Evolutionary conservation across 2,888 invertebrate genomes (phyloP).

Genomic region (Caenorhabditis sinica): DNA sequence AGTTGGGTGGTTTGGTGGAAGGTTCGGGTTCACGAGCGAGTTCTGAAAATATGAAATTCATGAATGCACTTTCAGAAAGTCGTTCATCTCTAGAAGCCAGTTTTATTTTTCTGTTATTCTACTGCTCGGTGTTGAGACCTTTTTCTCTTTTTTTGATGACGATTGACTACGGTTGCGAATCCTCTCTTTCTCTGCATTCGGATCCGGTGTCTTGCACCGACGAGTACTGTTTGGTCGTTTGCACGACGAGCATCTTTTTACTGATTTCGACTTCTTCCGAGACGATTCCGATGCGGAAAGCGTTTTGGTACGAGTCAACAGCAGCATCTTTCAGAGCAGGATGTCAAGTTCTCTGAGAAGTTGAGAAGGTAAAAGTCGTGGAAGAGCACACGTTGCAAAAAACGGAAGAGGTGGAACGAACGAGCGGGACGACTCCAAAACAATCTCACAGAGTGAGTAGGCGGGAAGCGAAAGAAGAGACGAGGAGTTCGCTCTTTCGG

Average conservation of each 20-base stretch:
- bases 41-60: conserved; percentile 57
- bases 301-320: conserved; percentile 70
- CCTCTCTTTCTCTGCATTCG: conserved; percentile 49
- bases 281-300: conserved; percentile 62
- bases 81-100: background rate
- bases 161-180: conserved; percentile 44
- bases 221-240: conserved; percentile 60
- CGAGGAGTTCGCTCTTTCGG: conserved; percentile 42
- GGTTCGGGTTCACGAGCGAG: conserved; percentile 59
- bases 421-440: conserved; percentile 29
- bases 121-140: conserved; percentile 10
- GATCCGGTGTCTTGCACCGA: conserved; percentile 63
- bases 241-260: conserved; percentile 66
- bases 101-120: background rate
- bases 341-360: background rate
- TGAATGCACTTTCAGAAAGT: background rate
- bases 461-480: conserved; percentile 7
- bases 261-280: conserved; percentile 66
- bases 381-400: background rate
- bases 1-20: conserved; percentile 64
- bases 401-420: conserved; percentile 8
- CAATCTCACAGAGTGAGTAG: conserved; percentile 40
- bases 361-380: background rate
- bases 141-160: conserved; percentile 60
- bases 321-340: conserved; percentile 56